Evolutionary conservation across 2,113 vertebrate species (phyloP).

Genomic region (Sciurus niger): DNA sequence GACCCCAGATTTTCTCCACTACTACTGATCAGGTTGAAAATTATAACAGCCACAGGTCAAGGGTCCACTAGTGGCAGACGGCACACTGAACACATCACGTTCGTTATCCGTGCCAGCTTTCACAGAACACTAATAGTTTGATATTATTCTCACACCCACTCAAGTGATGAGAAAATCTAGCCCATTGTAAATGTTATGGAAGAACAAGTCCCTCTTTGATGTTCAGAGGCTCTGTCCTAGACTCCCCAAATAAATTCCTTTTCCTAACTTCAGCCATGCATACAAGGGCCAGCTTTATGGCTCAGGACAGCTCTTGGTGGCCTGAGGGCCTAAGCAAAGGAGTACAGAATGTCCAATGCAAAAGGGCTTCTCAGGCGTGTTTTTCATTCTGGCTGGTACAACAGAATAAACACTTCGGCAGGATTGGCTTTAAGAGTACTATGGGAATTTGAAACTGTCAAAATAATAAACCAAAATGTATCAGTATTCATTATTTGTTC

Average conservation of each 20-base stretch:
- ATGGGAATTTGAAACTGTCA: constrained; percentile 59
- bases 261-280: rapidly evolving
- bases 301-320: rapidly evolving
- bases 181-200: rapidly evolving
- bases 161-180: neutral
- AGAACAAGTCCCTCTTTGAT: neutral
- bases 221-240: neutral
- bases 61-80: rapidly evolving
- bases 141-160: neutral
- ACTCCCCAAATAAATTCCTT: rapidly evolving
- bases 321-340: neutral
- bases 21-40: neutral
- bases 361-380: rapidly evolving
- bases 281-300: rapidly evolving
- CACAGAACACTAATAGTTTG: no score
- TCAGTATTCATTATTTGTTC: neutral
- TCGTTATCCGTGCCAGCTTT: rapidly evolving
- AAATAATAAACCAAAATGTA: neutral
- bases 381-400: neutral
- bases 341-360: rapidly evolving
- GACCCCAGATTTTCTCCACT: rapidly evolving
- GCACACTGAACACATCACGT: rapidly evolving
- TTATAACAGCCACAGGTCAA: rapidly evolving
- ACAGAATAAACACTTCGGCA: neutral
- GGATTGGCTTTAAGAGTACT: neutral